These are phyloP conservation scores for Malacoraja senta DNA, from an alignment of 2,797 vertebrate species.

Conservation along the genomic window DNA sequence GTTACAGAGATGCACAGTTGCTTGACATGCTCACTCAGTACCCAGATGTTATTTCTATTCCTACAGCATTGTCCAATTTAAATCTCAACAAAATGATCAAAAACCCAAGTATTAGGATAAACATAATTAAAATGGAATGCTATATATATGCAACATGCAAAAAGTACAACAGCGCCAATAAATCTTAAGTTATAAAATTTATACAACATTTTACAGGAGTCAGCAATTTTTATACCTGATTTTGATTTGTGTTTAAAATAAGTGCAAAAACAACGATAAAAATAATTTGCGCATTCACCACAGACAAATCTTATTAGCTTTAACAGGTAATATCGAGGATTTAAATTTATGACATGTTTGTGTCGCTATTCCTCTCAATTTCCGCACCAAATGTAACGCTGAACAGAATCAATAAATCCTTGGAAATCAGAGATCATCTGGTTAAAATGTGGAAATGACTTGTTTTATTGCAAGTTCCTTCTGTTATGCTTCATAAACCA, in stretches of 20 bases:
- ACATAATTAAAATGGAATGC: neutral
- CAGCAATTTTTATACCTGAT: constrained; percentile 5
- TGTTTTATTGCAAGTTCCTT: neutral
- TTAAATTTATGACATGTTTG: neutral
- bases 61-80: neutral
- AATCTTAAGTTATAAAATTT: neutral
- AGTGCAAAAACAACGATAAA: neutral
- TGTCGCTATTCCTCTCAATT: neutral
- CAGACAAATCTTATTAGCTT: neutral
- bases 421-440: constrained; percentile 1
- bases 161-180: neutral
- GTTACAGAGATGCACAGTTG: neutral
- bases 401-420: neutral
- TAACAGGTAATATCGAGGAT: constrained; percentile 16
- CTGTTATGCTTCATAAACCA: neutral
- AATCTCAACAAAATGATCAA: neutral
- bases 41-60: neutral
- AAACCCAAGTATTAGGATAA: neutral
- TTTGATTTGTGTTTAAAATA: neutral
- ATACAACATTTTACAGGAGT: neutral
- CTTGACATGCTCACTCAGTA: neutral
- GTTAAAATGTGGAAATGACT: constrained; percentile 18
- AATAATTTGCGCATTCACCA: neutral
- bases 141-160: neutral
- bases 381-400: neutral